Evolutionary conservation across 1,140 invertebrate species (phyloP), one percentile per base, ranked within the genome.

Genomic region (Megalopta genalis): DNA sequence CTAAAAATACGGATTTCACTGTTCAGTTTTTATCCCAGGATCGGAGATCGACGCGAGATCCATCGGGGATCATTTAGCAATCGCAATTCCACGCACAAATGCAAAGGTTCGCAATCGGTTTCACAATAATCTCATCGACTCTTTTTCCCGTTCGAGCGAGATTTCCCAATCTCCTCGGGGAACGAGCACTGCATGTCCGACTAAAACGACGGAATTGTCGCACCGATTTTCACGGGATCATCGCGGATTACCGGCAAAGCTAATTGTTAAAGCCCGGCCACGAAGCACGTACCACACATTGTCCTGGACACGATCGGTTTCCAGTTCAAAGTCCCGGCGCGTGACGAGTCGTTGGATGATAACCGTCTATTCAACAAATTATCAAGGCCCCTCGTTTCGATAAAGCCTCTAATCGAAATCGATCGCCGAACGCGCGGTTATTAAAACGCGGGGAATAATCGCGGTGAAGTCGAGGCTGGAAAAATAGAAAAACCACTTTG

Each of bases 311-410:
- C 21, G 27, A 18, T 46, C 42, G 18, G n/a, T n/a, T 79, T 77
- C 59, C 59, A 23, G 70, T 74, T 66, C 70, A 79, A 79, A 79
- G 70, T 79, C 49, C 70, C 46, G 39, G 12, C 70, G 77, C 70
- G 70, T 59, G 69, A 79, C 70, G 23, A 74, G 62, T 54, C n/a
- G 46, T 37, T 42, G 54, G 37, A 5, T 63, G 76, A 78, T 78
- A 78, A 72, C 75, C 59, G 32, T 62, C 67, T 64, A 12, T 52
- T 57, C 25, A 64, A 59, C 68, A 64, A 57, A 73, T 46, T 21
- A 32, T 21, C 62, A 66, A 74, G 62, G 59, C 62, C 62, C 6
- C 0, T 23, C n/a, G 21, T 73, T 76, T 68, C 23, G 23, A 27
- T 49, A 71, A 37, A 37, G 60, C 32, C 52, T 27, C 23, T 1